Evolutionary conservation across 2,888 invertebrate genomes (phyloP).

Genomic region (Ganaspis brasiliensis): DNA sequence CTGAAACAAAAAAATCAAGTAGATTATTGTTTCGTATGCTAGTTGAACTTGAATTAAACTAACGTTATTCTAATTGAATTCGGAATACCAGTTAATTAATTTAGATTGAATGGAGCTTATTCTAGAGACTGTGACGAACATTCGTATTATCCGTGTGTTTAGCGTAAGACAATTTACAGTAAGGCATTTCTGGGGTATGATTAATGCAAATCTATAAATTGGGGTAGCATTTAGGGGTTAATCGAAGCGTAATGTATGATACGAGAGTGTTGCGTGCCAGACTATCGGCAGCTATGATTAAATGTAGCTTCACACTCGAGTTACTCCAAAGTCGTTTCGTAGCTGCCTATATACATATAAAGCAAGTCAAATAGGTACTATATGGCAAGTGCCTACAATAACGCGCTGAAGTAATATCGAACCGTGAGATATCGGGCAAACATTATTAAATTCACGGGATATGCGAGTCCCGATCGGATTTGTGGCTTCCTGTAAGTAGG

Average conservation of each 20-base stretch:
- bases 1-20: no score
- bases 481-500: slow-evolving; percentile 66
- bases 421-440: slow-evolving; percentile 54
- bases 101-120: not conserved
- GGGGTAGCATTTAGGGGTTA: slow-evolving; percentile 34
- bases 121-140: not conserved
- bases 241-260: slow-evolving; percentile 42
- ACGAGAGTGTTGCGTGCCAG: slow-evolving; percentile 26
- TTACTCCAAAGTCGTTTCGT: slow-evolving; percentile 23
- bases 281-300: slow-evolving; percentile 25
- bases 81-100: no score
- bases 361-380: slow-evolving; percentile 6
- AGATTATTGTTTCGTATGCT: no score
- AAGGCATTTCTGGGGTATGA: slow-evolving; percentile 2
- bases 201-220: slow-evolving; percentile 44
- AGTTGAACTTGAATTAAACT: no score
- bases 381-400: slow-evolving; percentile 40
- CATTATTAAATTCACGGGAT: slow-evolving; percentile 69
- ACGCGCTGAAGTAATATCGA: slow-evolving; percentile 31
- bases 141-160: slow-evolving; percentile 5
- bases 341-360: slow-evolving; percentile 5
- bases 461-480: slow-evolving; percentile 35
- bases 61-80: no score
- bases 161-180: slow-evolving; percentile 23
- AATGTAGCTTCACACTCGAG: slow-evolving; percentile 35